Evolutionary conservation across 2,888 invertebrate species (phyloP).

Genomic region (Drosophila atroscutellata): DNA sequence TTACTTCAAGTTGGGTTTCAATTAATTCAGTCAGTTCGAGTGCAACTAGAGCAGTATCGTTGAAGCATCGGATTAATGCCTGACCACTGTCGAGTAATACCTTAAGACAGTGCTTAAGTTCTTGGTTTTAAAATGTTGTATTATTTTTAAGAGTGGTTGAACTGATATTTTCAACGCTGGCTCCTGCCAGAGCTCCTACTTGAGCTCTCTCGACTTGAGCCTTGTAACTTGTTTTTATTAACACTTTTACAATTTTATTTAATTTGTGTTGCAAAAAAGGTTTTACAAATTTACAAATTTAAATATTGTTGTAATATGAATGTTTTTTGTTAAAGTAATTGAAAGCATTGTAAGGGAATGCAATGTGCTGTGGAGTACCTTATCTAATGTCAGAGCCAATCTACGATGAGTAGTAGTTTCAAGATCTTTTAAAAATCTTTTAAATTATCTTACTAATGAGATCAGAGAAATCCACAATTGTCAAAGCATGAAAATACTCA

Average conservation of each 20-base stretch:
- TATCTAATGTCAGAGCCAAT: not conserved
- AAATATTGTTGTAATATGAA: too few relatives aligned
- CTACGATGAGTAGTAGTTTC: not conserved
- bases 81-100: not conserved
- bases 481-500: not conserved
- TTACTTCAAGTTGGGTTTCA: conserved; percentile 44
- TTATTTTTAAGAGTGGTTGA: not conserved
- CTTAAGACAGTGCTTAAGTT: not conserved
- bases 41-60: not conserved
- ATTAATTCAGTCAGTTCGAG: conserved; percentile 48
- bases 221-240: not conserved
- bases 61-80: not conserved
- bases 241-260: not conserved
- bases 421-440: not conserved
- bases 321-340: too few relatives aligned
- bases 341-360: not conserved
- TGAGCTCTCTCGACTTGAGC: too few relatives aligned
- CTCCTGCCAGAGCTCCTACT: not conserved
- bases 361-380: not conserved
- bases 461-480: not conserved
- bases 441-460: not conserved
- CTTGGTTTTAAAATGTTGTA: not conserved
- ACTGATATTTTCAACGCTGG: not conserved
- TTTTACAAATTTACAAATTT: too few relatives aligned
- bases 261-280: too few relatives aligned